Evolutionary conservation across 37 sponge, comb jelly and placozoan species (phyloP), one percentile per base, ranked within the genome.

Genomic region (Chondrilla cf. caribensis): DNA sequence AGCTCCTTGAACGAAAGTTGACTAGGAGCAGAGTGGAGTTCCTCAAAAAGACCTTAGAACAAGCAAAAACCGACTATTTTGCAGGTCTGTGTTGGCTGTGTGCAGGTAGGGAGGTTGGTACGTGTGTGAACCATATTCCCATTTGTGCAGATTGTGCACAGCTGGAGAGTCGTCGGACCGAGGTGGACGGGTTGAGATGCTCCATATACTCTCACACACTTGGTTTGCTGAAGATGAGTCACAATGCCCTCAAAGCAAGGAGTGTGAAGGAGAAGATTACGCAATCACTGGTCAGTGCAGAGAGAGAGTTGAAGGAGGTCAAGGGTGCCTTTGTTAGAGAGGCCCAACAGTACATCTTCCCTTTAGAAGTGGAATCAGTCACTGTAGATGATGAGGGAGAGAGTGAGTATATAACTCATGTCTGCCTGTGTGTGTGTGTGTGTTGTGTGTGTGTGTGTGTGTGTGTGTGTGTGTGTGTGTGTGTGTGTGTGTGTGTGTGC

Each of bases 291-390:
- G 9, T 6, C 6, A 11, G 11, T 6, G 51, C 6, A 47, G 9
- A 47, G 29, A 62, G 29, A 8, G 32, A 77, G 79, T 68, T 85
- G n/a, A 26, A 79, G 54, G 26, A 8, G 37, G 24, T 37, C 36
- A 78, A 78, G 28, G 36, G 37, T 58, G 19, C 35, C 51, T 58
- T 78, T 18, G 58, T 89, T 21, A 54, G 22, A n/a, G 59, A 71
- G 9, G 41, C 73, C 11, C 76, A 39, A 11, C 33, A 31, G 9
- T 44, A 19, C 14, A 44, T 89, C 21, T 89, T 85, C 60, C 82
- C 86, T 8, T 76, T 89, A 1, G 85, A 89, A 44, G 89, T 89
- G 29, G 81, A 84, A 28, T 57, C 86, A 65, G 60, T 89, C 32
- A 89, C 85, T 75, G 33, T 22, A 0, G 65, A 70, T 24, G 89